Evolutionary conservation across 2,888 invertebrate genomes (phyloP).

Genomic region (Cheilosia variabilis): DNA sequence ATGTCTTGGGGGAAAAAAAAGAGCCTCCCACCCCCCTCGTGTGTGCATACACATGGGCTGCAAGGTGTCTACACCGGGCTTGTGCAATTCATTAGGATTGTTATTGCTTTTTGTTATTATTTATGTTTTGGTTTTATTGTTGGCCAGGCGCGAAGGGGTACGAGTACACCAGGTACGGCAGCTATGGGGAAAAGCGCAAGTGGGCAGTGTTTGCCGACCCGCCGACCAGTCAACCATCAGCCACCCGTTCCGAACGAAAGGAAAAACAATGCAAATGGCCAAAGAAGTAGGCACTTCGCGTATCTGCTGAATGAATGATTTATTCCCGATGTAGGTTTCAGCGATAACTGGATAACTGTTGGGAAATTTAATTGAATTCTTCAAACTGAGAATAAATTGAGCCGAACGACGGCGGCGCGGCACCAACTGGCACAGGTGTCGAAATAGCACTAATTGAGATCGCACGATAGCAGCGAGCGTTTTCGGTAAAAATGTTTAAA

Average conservation of each 20-base stretch:
- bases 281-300: slow-evolving; percentile 17
- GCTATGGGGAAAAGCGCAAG: slow-evolving; percentile 67
- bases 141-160: slow-evolving; percentile 6
- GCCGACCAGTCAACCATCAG: no score
- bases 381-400: slow-evolving; percentile 20
- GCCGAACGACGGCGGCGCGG: background rate
- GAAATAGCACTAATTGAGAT: slow-evolving; percentile 52
- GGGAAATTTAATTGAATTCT: slow-evolving; percentile 51
- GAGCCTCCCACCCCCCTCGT: slow-evolving; percentile 18
- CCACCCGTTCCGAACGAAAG: slow-evolving; percentile 30
- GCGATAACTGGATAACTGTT: background rate
- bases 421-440: slow-evolving; percentile 18
- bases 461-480: slow-evolving; percentile 18
- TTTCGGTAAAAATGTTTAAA: background rate
- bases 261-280: slow-evolving; percentile 60
- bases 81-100: slow-evolving; percentile 71
- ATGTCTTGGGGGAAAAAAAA: slow-evolving; percentile 17
- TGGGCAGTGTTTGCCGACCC: slow-evolving; percentile 45
- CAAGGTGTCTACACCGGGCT: slow-evolving; percentile 71
- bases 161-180: background rate
- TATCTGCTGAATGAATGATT: slow-evolving; percentile 69
- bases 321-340: slow-evolving; percentile 27
- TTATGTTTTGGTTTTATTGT: slow-evolving; percentile 51
- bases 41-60: slow-evolving; percentile 44
- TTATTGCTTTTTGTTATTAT: slow-evolving; percentile 55